phyloP scores from a whole-genome alignment of 2,113 vertebrate species.

The Grammomys surdaster region DNA sequence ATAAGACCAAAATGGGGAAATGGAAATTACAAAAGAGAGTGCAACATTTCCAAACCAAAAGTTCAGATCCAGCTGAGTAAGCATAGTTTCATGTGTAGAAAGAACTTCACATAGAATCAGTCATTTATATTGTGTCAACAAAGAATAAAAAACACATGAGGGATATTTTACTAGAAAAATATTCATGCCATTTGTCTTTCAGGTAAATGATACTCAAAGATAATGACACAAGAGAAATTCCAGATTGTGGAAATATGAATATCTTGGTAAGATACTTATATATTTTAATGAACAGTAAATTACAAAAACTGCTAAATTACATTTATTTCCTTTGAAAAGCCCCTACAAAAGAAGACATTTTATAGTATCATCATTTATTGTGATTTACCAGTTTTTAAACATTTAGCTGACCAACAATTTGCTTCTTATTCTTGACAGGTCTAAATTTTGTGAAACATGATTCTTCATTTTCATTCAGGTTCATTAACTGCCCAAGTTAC shows the following conservation, averaged over 20 bases:
- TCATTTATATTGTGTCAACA: not conserved
- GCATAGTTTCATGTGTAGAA: not conserved
- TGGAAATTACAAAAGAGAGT: not conserved
- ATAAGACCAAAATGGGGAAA: not conserved
- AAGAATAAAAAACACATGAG: not conserved
- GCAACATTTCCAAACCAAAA: not conserved
- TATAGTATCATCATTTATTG: not conserved
- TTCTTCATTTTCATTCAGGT: constrained; percentile 29
- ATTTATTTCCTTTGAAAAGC: constrained; percentile 39
- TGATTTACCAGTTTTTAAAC: constrained; percentile 5
- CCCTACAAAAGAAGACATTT: not conserved
- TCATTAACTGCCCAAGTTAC: constrained; percentile 46
- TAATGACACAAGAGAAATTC: not conserved
- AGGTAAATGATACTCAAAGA: not conserved
- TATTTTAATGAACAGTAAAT: constrained; percentile 3
- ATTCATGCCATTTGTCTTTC: not conserved
- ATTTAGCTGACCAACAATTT: not conserved
- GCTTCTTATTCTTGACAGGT: constrained; percentile 43
- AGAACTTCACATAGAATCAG: not conserved
- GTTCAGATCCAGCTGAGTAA: not conserved
- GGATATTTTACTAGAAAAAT: not conserved
- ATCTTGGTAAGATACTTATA: constrained; percentile 19
- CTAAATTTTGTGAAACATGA: constrained; percentile 61
- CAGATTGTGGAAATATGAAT: constrained; percentile 30
- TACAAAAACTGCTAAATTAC: constrained; percentile 2